Evolutionary conservation across 1,140 invertebrate species (phyloP), one percentile per base, ranked within the genome.

Genomic region (Drosophila kohkoa): DNA sequence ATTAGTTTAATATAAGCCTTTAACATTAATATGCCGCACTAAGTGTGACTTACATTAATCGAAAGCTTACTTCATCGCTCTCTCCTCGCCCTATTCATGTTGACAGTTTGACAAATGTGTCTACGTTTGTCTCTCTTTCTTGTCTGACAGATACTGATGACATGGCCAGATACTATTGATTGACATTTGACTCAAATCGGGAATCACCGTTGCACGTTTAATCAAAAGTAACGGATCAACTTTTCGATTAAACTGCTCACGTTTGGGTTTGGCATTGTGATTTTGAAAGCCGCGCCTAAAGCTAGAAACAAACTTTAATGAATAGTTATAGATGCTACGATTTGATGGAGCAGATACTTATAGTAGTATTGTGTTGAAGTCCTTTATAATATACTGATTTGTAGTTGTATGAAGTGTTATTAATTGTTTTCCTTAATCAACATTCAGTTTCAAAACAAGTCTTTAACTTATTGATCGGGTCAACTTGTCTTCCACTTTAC

Each of bases 41-140:
- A n/a, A n/a, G n/a, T n/a, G n/a, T n/a, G n/a, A n/a, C 7, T 48
- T 13, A 0, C 10, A 48, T 48, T 30, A 46, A 46, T 20, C n/a
- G 16, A 3, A 28, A 4, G 63, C 63, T 65, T 55, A 55, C 25
- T 51, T 46, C 51, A 65, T 46, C 51, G 51, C 7, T 4, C n/a
- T 35, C 52, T 55, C 6, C 32, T 38, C 35, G 11, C 13, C 16
- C 3, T 41, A 35, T 41, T 28, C 67, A 41, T 79, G 62, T 46
- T 55, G 63, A 75, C 75, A 72, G 66, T 67, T 75, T 86, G 78
- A 86, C 67, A 79, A 86, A 86, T 73, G 64, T 25, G 68, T 43
- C 55, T 54, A 25, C 51, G 67, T 69, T 57, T 58, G 59, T 62
- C 59, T 54, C 0, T 43, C 41, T 43, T 1, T 43, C 41, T 48